Conservation (phyloP, 2,113 vertebrate genomes). For the Reinhardtius hippoglossoides region DNA sequence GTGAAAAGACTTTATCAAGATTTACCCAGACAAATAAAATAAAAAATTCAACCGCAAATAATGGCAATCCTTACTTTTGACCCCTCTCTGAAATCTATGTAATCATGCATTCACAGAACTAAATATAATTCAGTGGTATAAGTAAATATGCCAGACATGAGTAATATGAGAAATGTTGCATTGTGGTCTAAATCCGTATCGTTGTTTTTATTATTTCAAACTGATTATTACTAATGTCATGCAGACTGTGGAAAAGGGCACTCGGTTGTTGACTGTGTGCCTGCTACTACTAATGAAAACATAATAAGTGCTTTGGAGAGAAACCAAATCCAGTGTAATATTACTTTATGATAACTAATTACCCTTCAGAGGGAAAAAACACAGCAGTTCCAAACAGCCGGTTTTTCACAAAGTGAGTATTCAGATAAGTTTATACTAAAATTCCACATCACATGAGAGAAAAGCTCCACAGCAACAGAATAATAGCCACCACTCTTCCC, state of each 20-base stretch:
- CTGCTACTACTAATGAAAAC: background rate
- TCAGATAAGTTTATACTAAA: background rate
- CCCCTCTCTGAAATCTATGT: background rate
- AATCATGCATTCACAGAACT: background rate
- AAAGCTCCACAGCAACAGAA: conserved; percentile 46
- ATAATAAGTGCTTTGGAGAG: background rate
- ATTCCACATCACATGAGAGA: conserved; percentile 37
- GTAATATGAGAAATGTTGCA: background rate
- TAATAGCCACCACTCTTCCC: background rate
- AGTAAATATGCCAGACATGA: background rate
- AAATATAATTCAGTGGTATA: background rate
- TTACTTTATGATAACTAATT: background rate
- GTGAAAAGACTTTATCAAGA: background rate
- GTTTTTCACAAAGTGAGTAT: background rate
- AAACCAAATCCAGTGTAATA: background rate
- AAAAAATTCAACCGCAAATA: too few relatives aligned
- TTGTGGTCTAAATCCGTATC: background rate
- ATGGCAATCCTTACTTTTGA: background rate
- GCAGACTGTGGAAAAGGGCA: background rate
- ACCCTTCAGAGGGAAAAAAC: background rate
- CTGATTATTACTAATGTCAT: background rate
- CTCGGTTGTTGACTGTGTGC: background rate
- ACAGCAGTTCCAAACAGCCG: background rate
- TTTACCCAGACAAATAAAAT: background rate
- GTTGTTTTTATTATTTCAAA: background rate